A percentile compares a stretch with the other conserved stretches of the same genome.
Evolutionary conservation across 2,113 vertebrate species (phyloP).

Genomic region (Thomomys bottae): DNA sequence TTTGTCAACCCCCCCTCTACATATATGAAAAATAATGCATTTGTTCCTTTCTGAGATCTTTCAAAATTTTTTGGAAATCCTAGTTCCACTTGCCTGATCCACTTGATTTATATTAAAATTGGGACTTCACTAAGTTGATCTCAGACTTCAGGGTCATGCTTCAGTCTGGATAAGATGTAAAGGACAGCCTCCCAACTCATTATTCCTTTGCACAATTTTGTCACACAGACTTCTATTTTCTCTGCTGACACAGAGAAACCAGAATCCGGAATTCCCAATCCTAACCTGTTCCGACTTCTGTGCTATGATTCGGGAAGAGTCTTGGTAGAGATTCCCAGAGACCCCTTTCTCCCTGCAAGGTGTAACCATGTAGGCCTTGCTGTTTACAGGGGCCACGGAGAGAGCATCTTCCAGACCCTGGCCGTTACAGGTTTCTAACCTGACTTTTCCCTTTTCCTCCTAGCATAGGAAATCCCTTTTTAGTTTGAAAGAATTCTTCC

Average conservation of each 20-base stretch:
- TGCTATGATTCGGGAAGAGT: neutral
- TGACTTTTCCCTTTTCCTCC: neutral
- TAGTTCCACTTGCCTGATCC: neutral
- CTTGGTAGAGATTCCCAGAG: neutral
- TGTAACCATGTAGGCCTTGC: neutral
- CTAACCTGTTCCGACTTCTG: neutral
- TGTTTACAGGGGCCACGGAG: neutral
- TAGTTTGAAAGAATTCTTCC: slow-evolving; percentile 50
- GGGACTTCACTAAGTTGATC: neutral
- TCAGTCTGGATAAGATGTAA: no score
- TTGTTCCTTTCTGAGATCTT: neutral
- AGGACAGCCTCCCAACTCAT: neutral
- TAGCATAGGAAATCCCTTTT: neutral
- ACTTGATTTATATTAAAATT: neutral
- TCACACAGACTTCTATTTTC: neutral
- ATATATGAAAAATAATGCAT: neutral
- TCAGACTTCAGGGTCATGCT: neutral
- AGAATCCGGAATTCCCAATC: no score
- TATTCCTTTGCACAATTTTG: neutral
- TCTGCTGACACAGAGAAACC: no score
- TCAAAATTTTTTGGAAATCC: slow-evolving; percentile 20
- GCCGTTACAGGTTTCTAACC: neutral
- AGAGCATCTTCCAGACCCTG: no score
- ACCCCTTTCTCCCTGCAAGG: neutral
- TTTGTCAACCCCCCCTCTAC: neutral